Evolutionary conservation across 1,140 invertebrate genomes (phyloP).

Genomic region (Thaumetopoea pityocampa): DNA sequence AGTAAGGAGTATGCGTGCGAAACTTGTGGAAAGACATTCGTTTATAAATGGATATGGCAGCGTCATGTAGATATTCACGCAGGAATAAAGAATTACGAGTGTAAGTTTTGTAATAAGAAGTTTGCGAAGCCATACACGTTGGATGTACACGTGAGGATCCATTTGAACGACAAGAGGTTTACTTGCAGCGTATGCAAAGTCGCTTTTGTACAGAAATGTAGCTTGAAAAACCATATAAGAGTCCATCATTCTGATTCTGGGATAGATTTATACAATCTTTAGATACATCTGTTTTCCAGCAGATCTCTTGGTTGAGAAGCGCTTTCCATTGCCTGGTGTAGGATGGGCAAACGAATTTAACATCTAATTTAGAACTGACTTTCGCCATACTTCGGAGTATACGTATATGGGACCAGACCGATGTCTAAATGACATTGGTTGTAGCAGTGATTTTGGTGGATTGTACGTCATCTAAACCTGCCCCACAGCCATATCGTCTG

Average conservation of each 20-base stretch:
- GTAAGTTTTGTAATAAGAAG: slow-evolving; percentile 77
- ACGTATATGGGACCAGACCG: too few relatives aligned
- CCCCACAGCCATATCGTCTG: too few relatives aligned
- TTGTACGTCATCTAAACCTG: too few relatives aligned
- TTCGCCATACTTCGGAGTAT: too few relatives aligned
- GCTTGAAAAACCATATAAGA: slow-evolving; percentile 18
- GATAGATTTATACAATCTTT: too few relatives aligned
- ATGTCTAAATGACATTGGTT: too few relatives aligned
- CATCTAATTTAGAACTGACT: too few relatives aligned
- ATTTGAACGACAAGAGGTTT: slow-evolving; percentile 44
- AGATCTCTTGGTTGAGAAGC: too few relatives aligned
- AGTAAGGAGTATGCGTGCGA: slow-evolving; percentile 10
- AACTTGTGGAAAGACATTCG: slow-evolving; percentile 12
- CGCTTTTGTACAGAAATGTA: slow-evolving; percentile 33
- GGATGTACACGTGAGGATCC: slow-evolving; percentile 67
- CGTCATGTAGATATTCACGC: slow-evolving; percentile 67
- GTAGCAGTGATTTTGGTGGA: too few relatives aligned
- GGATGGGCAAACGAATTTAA: too few relatives aligned
- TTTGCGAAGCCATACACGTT: slow-evolving; percentile 69
- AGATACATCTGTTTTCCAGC: too few relatives aligned
- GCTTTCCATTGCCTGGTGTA: too few relatives aligned
- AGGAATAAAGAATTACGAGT: slow-evolving; percentile 82
- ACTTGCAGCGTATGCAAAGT: slow-evolving; percentile 38
- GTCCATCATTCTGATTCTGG: slow-evolving; percentile 15
- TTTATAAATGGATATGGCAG: slow-evolving; percentile 37